Evolutionary conservation across 2,888 invertebrate species (phyloP), one percentile per base, ranked within the genome.

Genomic region (Bellardia bayeri): DNA sequence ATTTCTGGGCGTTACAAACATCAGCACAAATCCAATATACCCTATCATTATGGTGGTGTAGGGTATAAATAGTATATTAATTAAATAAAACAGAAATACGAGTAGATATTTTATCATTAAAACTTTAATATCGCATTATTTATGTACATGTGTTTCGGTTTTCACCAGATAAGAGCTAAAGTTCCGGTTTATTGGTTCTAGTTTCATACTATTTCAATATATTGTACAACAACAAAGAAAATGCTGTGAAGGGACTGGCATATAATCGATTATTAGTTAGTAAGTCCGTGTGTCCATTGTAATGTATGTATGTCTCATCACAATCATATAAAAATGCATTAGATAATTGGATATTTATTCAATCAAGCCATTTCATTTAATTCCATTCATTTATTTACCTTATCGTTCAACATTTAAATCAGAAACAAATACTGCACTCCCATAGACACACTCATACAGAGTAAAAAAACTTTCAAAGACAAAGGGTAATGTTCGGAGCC

Each of bases 281-380:
- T 42, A n/a, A 37, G 63, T 64, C 72, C 40, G 72, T 69, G 51
- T 33, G 37, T 58, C 37, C n/a, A 3, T 75, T 42, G n/a, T n/a
- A 23, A 23, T 23, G 23, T 23, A 23, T 23, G 23, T 30, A 4
- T 74, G 42, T 58, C 58, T 42, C 37, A 58, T 42, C 56, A 23
- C 42, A 58, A 54, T 63, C 40, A 69, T 61, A 71, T 54, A 30
- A 61, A 78, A 56, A 69, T 16, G 51, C 75, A 69, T 69, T 75
- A 82, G 68, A 54, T 82, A 82, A 82, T 76, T 82, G 42, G 61
- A 76, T 76, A 76, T 82, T 76, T 82, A 76, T 49, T 42, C 76
- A 76, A 61, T 75, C 82, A 75, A 37, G 30, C 33, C 61, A 71
- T 80, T 69, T 72, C 64, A 11, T 69, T 63, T 63, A 74, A 30